Evolutionary conservation across 2,888 invertebrate species (phyloP), one percentile per base, ranked within the genome.

Genomic region (Resseliella maxima): DNA sequence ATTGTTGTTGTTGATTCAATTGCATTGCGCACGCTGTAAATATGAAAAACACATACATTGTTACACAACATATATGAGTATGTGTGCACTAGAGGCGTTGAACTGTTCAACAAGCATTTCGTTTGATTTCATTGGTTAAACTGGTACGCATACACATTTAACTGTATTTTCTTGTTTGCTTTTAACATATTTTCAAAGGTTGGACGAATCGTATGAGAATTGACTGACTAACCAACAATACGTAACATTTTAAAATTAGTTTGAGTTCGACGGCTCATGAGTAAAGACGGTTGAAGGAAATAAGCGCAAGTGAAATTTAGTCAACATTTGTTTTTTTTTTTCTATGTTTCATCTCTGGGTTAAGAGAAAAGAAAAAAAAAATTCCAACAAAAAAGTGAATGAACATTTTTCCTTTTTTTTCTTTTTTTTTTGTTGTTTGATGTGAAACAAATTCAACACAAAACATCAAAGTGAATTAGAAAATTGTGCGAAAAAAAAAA

Each of bases 271-370:
- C 12, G 12, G 83, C 83, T 24, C 31, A n/a, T 38, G 83, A 83
- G 83, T 83, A 1, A 72, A 72, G 72, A 72, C 72, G 72, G n/a
- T 72, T 31, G 72, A 24, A 50, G n/a, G n/a, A n/a, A n/a, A n/a
- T n/a, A n/a, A n/a, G n/a, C n/a, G n/a, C n/a, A n/a, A n/a, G n/a
- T n/a, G n/a, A n/a, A n/a, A n/a, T n/a, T n/a, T n/a, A n/a, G n/a
- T n/a, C n/a, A n/a, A n/a, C n/a, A n/a, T n/a, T n/a, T n/a, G n/a
- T n/a, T n/a, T n/a, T n/a, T n/a, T n/a, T n/a, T n/a, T n/a, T n/a
- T n/a, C n/a, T n/a, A n/a, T n/a, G n/a, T n/a, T n/a, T n/a, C n/a
- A n/a, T n/a, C n/a, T n/a, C n/a, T n/a, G n/a, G n/a, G n/a, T n/a
- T n/a, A n/a, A n/a, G n/a, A n/a, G n/a, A n/a, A n/a, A n/a, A n/a